Evolutionary conservation across 2,888 invertebrate genomes (phyloP), one percentile per base, ranked within the genome.

Genomic region (Gymnoscelis rufifasciata): DNA sequence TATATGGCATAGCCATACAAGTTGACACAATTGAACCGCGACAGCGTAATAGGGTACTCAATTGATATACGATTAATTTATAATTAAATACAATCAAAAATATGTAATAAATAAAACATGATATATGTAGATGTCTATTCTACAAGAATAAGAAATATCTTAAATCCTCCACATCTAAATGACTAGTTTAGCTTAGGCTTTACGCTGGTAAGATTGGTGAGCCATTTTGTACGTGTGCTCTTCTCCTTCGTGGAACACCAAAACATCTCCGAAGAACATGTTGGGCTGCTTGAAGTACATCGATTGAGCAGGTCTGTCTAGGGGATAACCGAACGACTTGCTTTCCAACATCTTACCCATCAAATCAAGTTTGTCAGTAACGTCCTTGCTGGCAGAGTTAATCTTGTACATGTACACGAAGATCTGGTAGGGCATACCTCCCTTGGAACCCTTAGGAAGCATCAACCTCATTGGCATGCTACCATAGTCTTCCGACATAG

Each of bases 391-490:
- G 7, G 73, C 71, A 29, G 83, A 78, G 28, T 78, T 74, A 61
- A 82, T 88, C 31, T 91, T 91, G 59, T 89, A 90, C 10, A 92
- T 89, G 41, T 91, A 89, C 42, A 92, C 90, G 74, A 90, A 92
- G 55, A 94, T 65, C 60, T 91, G 91, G 84, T 90, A 90, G 35
- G 90, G 90, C 77, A 90, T 89, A 43, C 95, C 95, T 52, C 90
- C 90, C 33, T 77, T 79, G 56, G 88, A 91, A 66, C 95, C 95
- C 69, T 90, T 93, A 24, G 95, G 95, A 49, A 95, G 75, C 65
- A 94, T 78, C 39, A 94, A 81, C 56, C 93, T 91, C 50, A 91
- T 88, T 3, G 94, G 94, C 83, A 92, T 90, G 40, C 90, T 90
- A 54, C 89, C 90, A 60, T 90, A 87, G 33, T 86, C 77, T 53